phyloP scores from a whole-genome alignment of 2,797 vertebrate genomes.

The Anas bahamensis region DNA sequence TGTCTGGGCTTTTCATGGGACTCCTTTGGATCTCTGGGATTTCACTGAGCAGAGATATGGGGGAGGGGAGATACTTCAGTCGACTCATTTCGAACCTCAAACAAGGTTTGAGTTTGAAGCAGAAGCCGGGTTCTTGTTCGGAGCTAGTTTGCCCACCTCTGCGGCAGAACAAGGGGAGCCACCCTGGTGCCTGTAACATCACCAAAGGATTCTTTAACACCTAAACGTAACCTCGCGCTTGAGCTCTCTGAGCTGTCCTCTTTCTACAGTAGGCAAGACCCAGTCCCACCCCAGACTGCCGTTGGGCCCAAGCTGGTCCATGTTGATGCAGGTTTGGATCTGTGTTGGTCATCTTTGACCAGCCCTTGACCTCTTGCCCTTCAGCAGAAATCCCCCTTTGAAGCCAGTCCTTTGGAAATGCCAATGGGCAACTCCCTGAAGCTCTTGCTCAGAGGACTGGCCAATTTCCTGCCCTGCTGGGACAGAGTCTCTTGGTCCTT shows the following conservation, averaged over 20 bases:
- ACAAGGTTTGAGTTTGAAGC: constrained; percentile 19
- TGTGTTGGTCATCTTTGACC: neutral
- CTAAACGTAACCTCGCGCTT: neutral
- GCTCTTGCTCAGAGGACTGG: neutral
- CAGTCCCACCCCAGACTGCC: neutral
- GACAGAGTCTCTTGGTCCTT: neutral
- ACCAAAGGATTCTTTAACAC: neutral
- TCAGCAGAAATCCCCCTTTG: neutral
- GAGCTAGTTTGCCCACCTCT: constrained; percentile 60
- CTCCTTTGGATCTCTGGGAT: neutral
- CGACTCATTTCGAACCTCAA: neutral
- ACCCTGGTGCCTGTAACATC: neutral
- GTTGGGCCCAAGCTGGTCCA: neutral
- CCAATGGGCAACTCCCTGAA: neutral
- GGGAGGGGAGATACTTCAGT: neutral
- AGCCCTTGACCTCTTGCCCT: neutral
- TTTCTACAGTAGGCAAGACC: neutral
- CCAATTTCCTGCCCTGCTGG: neutral
- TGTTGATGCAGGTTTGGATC: neutral
- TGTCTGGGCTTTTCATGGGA: neutral
- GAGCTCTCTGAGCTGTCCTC: neutral
- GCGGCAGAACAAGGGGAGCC: neutral
- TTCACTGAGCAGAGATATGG: neutral
- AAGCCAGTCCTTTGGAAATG: neutral
- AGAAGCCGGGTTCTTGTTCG: neutral